Evolutionary conservation across 2,888 invertebrate species (phyloP).

Genomic region (Xestia c-nigrum): DNA sequence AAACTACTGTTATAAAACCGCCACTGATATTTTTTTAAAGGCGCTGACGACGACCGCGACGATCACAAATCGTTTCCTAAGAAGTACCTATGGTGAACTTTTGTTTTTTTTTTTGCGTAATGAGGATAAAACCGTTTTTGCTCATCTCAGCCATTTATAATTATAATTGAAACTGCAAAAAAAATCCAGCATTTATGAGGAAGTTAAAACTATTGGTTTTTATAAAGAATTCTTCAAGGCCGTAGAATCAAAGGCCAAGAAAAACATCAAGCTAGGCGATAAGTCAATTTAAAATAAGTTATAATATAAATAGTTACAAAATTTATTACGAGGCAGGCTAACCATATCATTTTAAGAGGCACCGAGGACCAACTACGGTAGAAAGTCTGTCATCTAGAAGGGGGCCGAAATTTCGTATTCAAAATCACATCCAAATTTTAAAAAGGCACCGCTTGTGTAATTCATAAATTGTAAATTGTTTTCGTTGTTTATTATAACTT

Average conservation of each 20-base stretch:
- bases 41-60: neutral
- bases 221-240: constrained; percentile 10
- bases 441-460: too few species aligned
- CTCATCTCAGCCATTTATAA: neutral
- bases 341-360: too few species aligned
- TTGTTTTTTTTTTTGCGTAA: neutral
- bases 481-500: too few species aligned
- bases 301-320: too few species aligned
- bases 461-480: too few species aligned
- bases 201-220: constrained; percentile 16
- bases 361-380: too few species aligned
- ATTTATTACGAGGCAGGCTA: too few species aligned
- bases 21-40: neutral
- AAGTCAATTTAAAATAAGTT: neutral
- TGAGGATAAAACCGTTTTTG: neutral
- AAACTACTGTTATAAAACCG: neutral
- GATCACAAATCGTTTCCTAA: neutral
- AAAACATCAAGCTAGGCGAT: neutral
- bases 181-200: constrained; percentile 6
- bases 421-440: too few species aligned
- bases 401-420: too few species aligned
- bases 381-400: too few species aligned
- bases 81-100: neutral
- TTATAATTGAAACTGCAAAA: neutral
- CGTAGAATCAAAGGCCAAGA: constrained; percentile 5